Conservation (phyloP, 2,113 vertebrate species). For the Albula goreensis region DNA sequence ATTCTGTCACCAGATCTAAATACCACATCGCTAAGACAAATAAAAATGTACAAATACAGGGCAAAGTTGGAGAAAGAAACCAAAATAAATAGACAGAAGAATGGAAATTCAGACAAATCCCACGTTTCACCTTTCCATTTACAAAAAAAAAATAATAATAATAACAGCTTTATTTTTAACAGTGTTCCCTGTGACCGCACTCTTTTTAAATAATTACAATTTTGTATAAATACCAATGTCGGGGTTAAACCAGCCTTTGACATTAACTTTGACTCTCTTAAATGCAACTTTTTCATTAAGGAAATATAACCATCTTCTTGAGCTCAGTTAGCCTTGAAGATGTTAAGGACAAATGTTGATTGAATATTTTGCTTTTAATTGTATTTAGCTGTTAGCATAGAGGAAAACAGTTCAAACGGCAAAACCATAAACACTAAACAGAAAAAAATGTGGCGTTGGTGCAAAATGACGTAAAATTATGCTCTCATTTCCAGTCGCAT, state of each 20-base stretch:
- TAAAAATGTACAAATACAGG: conserved; percentile 63
- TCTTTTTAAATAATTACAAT: conserved; percentile 3
- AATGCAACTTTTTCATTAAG: background rate
- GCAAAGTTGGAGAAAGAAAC: conserved; percentile 38
- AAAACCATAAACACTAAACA: conserved; percentile 16
- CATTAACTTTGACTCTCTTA: background rate
- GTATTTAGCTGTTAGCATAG: conserved; percentile 7
- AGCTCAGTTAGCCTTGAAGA: background rate
- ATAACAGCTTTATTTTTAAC: background rate
- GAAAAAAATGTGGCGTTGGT: conserved; percentile 17
- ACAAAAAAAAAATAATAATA: conserved; percentile 12
- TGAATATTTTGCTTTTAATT: background rate
- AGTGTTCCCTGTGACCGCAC: background rate
- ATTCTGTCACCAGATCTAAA: conserved; percentile 70
- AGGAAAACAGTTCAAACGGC: conserved; percentile 21
- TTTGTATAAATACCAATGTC: conserved; percentile 1
- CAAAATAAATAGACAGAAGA: conserved; percentile 40
- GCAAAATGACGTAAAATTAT: conserved; percentile 12
- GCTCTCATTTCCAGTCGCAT: background rate
- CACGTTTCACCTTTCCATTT: conserved; percentile 26
- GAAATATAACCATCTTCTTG: background rate
- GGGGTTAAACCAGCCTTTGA: background rate
- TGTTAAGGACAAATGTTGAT: background rate
- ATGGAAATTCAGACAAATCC: conserved; percentile 30
- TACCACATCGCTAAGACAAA: conserved; percentile 67